phyloP scores from a whole-genome alignment of 2,113 vertebrate genomes.

The Peromyscus californicus region DNA sequence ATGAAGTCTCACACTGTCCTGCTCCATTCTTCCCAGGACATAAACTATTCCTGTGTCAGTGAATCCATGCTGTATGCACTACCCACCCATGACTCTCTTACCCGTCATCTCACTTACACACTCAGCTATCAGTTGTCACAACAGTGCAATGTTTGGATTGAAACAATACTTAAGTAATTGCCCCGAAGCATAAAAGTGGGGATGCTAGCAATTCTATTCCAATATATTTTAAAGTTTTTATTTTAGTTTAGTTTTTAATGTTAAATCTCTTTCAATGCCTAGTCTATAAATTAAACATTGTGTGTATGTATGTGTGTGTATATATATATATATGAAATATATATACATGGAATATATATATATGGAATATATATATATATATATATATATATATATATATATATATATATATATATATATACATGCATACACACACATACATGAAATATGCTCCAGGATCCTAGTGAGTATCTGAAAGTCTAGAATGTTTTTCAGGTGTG shows the following conservation, averaged over 20 bases:
- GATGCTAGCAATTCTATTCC: neutral
- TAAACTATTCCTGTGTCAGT: neutral
- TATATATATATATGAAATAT: neutral
- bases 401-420: neutral
- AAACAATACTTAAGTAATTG: neutral
- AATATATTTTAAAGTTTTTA: neutral
- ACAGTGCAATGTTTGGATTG: no score
- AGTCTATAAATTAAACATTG: neutral
- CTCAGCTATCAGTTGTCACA: neutral
- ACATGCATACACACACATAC: no score
- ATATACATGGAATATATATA: neutral
- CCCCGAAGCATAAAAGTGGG: neutral
- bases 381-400: no score
- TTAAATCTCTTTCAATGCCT: neutral
- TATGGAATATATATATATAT: neutral
- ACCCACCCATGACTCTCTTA: neutral
- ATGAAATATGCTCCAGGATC: no score
- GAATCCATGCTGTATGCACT: neutral
- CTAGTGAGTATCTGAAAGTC: neutral
- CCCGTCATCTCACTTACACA: neutral
- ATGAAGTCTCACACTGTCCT: neutral
- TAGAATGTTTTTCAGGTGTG: neutral
- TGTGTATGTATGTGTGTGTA: neutral
- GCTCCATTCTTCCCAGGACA: neutral
- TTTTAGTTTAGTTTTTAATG: neutral